Evolutionary conservation across 2,113 vertebrate genomes (phyloP).

Genomic region (Erythrocebus patas): DNA sequence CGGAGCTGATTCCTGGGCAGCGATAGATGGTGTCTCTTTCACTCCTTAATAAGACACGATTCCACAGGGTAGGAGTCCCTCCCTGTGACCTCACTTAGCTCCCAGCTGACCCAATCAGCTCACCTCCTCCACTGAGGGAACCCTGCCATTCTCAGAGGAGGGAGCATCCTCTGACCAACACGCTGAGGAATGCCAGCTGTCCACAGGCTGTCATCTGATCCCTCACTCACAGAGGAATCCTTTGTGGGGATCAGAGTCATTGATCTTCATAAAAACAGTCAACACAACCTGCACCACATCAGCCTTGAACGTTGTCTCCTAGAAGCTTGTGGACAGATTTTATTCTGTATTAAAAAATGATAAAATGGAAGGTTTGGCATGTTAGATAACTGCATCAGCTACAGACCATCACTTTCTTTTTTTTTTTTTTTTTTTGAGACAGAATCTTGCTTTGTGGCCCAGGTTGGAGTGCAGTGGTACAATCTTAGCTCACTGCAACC

Average conservation of each 20-base stretch:
- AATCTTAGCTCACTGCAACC: too few species aligned
- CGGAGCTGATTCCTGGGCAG: too few species aligned
- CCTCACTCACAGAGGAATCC: fast-evolving
- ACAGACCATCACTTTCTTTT: fast-evolving
- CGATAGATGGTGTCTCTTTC: too few species aligned
- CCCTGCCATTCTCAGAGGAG: fast-evolving
- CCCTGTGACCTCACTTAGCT: too few species aligned
- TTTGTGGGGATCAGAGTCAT: fast-evolving
- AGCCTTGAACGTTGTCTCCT: fast-evolving
- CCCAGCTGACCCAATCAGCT: fast-evolving
- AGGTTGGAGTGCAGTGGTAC: too few species aligned
- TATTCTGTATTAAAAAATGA: not conserved
- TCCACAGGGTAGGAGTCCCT: too few species aligned
- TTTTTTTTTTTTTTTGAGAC: too few species aligned
- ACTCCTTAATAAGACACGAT: too few species aligned
- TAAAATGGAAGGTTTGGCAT: fast-evolving
- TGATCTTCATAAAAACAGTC: not conserved
- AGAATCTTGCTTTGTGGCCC: too few species aligned
- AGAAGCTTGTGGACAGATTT: not conserved
- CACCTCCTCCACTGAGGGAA: not conserved
- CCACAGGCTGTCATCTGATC: not conserved
- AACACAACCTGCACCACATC: fast-evolving
- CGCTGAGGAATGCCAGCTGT: not conserved
- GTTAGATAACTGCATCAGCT: too few species aligned
- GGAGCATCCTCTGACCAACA: fast-evolving